Conservation (phyloP, 2,797 vertebrate genomes). For the Eidolon dupreanum region DNA sequence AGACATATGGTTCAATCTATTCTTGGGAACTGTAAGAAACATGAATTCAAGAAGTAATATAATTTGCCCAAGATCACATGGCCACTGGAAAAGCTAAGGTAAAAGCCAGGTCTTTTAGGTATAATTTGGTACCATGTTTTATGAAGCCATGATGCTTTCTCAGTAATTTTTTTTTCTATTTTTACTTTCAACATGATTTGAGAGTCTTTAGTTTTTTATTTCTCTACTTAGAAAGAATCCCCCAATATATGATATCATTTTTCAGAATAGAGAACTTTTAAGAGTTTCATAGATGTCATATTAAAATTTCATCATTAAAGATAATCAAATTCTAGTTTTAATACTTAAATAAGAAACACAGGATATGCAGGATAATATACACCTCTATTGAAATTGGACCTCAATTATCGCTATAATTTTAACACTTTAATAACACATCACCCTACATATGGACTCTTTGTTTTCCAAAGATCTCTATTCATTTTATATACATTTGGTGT, state of each 20-base stretch:
- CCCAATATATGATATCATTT: not conserved
- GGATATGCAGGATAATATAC: not conserved
- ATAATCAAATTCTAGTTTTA: not conserved
- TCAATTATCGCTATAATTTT: not conserved
- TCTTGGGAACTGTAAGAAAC: not conserved
- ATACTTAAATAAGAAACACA: not conserved
- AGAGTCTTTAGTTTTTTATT: slow-evolving; percentile 3
- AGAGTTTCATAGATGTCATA: not conserved
- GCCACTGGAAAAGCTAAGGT: not conserved
- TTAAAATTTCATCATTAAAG: not conserved
- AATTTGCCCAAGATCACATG: not conserved
- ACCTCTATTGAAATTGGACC: not conserved
- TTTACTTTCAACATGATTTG: slow-evolving; percentile 27
- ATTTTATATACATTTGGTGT: not conserved
- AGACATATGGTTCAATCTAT: not conserved
- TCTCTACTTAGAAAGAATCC: not conserved
- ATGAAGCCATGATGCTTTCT: not conserved
- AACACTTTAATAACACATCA: not conserved
- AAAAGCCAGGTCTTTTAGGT: not conserved
- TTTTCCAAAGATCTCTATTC: not conserved
- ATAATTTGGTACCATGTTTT: slow-evolving; percentile 13
- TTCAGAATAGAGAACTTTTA: not conserved
- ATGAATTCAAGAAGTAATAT: not conserved
- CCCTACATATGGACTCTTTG: not conserved
- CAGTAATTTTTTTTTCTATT: not conserved